Percentiles rank a stretch among this genome's conserved stretches.
Evolutionary conservation across 2,113 vertebrate species (phyloP).

Genomic region (Sander vitreus): DNA sequence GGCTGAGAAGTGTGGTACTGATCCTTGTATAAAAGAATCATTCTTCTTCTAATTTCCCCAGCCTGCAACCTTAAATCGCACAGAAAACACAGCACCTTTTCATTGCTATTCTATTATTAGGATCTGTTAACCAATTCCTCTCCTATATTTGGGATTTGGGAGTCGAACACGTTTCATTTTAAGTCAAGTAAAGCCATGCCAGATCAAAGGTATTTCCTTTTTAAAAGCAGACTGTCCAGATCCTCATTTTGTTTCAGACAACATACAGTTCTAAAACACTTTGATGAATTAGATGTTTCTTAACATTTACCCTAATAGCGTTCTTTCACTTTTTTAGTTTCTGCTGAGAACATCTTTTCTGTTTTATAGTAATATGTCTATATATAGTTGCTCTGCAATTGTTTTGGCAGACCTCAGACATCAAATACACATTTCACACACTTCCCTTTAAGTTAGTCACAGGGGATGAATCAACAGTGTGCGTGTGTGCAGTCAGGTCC

Average conservation of each 20-base stretch:
- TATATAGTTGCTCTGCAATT: not conserved
- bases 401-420: conserved; percentile 5
- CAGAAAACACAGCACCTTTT: conserved; percentile 30
- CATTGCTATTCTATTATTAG: conserved; percentile 19
- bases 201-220: conserved; percentile 34
- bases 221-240: conserved; percentile 18
- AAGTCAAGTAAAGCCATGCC: conserved; percentile 22
- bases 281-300: conserved; percentile 34
- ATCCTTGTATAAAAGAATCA: not conserved
- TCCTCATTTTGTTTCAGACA: conserved; percentile 21
- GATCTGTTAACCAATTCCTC: conserved; percentile 7
- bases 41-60: conserved; percentile 26
- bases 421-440: conserved; percentile 1
- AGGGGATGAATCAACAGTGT: not conserved
- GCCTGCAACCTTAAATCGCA: conserved; percentile 20
- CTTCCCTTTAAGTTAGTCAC: conserved; percentile 5
- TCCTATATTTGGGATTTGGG: conserved; percentile 15
- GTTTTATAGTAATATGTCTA: not conserved
- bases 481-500: too few relatives aligned
- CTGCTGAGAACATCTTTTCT: not conserved
- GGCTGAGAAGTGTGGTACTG: not conserved
- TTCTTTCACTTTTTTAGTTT: not conserved
- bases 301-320: conserved; percentile 19
- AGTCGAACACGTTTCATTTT: conserved; percentile 32
- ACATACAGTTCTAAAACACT: conserved; percentile 10